Percentiles rank a stretch among this genome's conserved stretches.
Conservation (phyloP, 2,888 invertebrate genomes). For the Spisula solida region DNA sequence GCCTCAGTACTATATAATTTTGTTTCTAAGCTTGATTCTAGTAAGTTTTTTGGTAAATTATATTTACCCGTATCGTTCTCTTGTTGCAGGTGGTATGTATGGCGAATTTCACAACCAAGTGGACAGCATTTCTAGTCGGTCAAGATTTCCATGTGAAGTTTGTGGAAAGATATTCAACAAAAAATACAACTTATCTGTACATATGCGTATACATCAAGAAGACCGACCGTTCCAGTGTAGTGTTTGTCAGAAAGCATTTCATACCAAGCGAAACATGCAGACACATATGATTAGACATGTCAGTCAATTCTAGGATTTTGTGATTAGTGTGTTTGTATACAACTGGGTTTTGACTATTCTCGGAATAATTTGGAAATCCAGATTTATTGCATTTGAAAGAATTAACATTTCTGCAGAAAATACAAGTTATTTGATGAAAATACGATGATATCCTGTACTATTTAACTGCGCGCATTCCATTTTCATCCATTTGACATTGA, state of each 20-base stretch:
- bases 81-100: neutral
- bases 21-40: too few relatives aligned
- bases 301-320: neutral
- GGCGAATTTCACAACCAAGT: neutral
- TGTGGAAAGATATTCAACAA: constrained; percentile 46
- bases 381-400: too few relatives aligned
- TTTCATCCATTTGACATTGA: too few relatives aligned
- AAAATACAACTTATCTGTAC: constrained; percentile 48
- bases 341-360: too few relatives aligned
- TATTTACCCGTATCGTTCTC: neutral
- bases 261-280: constrained; percentile 53
- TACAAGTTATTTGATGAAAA: too few relatives aligned
- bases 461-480: too few relatives aligned
- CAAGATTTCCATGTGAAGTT: constrained; percentile 28
- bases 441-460: too few relatives aligned
- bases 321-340: too few relatives aligned
- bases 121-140: neutral
- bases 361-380: too few relatives aligned
- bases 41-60: too few relatives aligned
- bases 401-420: too few relatives aligned
- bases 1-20: too few relatives aligned
- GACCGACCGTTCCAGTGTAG: constrained; percentile 44
- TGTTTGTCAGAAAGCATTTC: constrained; percentile 50
- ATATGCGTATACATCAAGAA: constrained; percentile 52
- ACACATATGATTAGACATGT: constrained; percentile 44